Evolutionary conservation across 2,888 invertebrate species (phyloP).

Genomic region (Lumbricus terrestris): DNA sequence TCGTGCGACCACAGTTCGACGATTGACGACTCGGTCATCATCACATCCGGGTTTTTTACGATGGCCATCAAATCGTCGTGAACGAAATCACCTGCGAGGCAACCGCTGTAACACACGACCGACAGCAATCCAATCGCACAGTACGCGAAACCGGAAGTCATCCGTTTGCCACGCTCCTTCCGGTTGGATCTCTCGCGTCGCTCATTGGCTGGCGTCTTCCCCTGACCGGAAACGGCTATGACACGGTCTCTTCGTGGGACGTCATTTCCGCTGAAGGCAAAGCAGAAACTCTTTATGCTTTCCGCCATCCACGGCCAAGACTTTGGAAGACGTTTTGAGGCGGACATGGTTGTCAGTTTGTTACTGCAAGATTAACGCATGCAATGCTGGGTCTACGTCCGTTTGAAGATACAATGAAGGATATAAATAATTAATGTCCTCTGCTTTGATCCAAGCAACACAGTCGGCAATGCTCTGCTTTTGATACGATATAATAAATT

Average conservation of each 20-base stretch:
- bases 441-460: not conserved
- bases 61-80: slow-evolving; percentile 86
- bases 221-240: not conserved
- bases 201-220: not conserved
- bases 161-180: not conserved
- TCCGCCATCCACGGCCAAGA: not conserved
- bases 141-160: not conserved
- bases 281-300: not conserved
- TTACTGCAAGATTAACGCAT: not conserved
- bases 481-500: not conserved
- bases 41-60: slow-evolving; percentile 77
- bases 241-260: not conserved
- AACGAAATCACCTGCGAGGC: slow-evolving; percentile 68
- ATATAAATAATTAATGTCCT: not conserved
- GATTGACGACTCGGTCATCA: slow-evolving; percentile 63
- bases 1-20: slow-evolving; percentile 61
- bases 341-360: not conserved
- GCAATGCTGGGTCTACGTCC: not conserved
- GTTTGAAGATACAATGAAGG: not conserved
- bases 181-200: not conserved
- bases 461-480: not conserved
- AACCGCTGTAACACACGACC: slow-evolving; percentile 26
- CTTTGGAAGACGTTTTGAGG: not conserved
- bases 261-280: not conserved
- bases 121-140: slow-evolving; percentile 11